Conservation (phyloP, 2,113 vertebrate genomes). For the Pyxicephalus adspersus region DNA sequence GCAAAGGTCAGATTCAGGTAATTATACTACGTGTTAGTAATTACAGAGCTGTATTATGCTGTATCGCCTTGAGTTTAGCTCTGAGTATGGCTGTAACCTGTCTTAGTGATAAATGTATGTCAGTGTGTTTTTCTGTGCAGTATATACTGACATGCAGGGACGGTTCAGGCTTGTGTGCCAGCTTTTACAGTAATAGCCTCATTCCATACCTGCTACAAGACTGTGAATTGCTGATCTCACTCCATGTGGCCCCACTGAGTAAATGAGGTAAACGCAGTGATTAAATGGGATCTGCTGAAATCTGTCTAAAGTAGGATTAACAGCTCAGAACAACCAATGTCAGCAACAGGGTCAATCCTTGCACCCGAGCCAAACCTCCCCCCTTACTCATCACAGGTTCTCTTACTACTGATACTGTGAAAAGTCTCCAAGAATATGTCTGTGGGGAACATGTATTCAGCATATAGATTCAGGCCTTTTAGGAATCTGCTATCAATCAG, state of each 20-base stretch:
- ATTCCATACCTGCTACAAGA: conserved; percentile 45
- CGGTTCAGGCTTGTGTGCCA: conserved; percentile 21
- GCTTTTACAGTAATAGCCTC: conserved; percentile 38
- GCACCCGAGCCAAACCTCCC: conserved; percentile 19
- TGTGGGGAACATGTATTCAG: neutral
- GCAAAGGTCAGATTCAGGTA: no score
- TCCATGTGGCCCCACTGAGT: conserved; percentile 34
- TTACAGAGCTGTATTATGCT: no score
- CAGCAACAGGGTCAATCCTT: conserved; percentile 67
- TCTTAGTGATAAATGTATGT: no score
- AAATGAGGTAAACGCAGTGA: conserved; percentile 64
- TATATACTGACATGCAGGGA: conserved; percentile 32
- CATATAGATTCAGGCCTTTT: conserved; percentile 9
- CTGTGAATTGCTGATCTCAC: neutral
- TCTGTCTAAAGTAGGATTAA: conserved; percentile 74
- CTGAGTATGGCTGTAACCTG: no score
- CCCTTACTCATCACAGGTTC: conserved; percentile 1
- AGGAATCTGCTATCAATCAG: conserved; percentile 21
- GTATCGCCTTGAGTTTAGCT: no score
- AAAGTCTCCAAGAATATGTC: neutral
- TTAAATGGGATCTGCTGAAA: conserved; percentile 71
- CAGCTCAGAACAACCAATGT: conserved; percentile 72
- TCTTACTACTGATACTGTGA: neutral
- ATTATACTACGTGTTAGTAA: no score
- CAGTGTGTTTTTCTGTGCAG: neutral